Evolutionary conservation across 2,113 vertebrate genomes (phyloP), one percentile per base, ranked within the genome.

Genomic region (Anarrhichthys ocellatus): DNA sequence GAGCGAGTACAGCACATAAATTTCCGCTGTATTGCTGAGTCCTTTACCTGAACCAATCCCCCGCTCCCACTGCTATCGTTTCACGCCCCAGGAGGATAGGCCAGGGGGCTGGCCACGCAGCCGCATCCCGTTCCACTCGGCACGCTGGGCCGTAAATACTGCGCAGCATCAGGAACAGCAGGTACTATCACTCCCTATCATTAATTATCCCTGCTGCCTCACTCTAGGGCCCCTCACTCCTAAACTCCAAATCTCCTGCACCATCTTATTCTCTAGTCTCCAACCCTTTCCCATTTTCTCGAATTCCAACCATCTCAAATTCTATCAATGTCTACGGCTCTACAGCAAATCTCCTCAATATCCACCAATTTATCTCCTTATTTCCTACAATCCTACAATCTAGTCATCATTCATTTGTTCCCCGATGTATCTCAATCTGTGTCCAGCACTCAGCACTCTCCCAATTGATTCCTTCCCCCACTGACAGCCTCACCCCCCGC

Each of bases 141-240:
- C 87, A 80, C 66, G 85, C 86, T 88, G 84, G 72, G 82, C 91
- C 81, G 59, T 93, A 93, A 94, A 94, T 90, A 93, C 85, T 59
- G 78, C 70, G 64, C 83, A 87, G 87, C 87, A 81, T 90, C 85
- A 76, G 91, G 88, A 92, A 93, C 91, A 93, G 92, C 93, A 94
- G 92, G 91, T 92, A 85, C 91, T 81, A 90, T 91, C 92, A 76
- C 84, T 89, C 79, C 79, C 87, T 75, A 90, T 92, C 91, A 92
- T 94, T 92, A 93, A 93, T 94, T 92, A 93, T 93, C 81, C 85
- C 85, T 70, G 68, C 85, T 84, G 88, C 86, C 92, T 93, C 86
- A 90, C 90, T 92, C 88, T 67, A 20, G 87, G 87, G 88, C 68
- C 61, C 78, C 82, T 89, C 86, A 83, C 82, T 90, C 76, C 84